Evolutionary conservation across 1,140 invertebrate species (phyloP), one percentile per base, ranked within the genome.

Genomic region (Brachionus koreanus): DNA sequence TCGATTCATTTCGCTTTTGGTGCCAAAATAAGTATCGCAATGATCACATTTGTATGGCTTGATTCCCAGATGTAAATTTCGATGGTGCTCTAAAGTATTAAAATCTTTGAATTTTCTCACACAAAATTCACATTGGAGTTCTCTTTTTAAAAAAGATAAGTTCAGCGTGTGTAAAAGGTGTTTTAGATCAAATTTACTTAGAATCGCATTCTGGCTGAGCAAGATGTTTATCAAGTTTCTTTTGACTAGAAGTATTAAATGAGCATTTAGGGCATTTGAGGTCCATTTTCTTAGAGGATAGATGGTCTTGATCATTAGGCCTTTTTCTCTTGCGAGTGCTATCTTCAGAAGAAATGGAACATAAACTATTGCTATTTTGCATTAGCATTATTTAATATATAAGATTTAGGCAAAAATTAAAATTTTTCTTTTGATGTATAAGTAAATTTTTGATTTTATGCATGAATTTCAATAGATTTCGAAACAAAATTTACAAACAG

Each of bases 11-110:
- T 98, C 95, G 83, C 95, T 95, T 75, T 95, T 97, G 2, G 96
- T 98, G 0, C 96, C 98, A 87, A 98, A 98, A 10, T 93, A 92
- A 84, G 93, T 93, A 9, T 95, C 93, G 88, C 96, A 98, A 67
- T 37, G 23, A n/a, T 46, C 49, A n/a, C 79, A 82, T 57, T 82
- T 39, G 13, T 39, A 69, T 12, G 79, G 79, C 19, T 82, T 82
- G 6, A 82, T 43, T 49, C 79, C 79, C n/a, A 82, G 37, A 43
- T 82, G 79, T 12, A 65, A 42, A 29, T 82, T 82, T 25, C 57
- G 7, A 61, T 82, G 79, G 12, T 82, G 49, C 10, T 65, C 46
- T 10, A 82, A 19, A 12, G 25, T 49, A 5, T 16, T 67, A 16
- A 65, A 39, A 23, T 65, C 49, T 29, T 69, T 82, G 10, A 82